Percentiles rank a stretch among this genome's conserved stretches.
phyloP scores from a whole-genome alignment of 2,113 vertebrate genomes.

The Saccopteryx leptura region DNA sequence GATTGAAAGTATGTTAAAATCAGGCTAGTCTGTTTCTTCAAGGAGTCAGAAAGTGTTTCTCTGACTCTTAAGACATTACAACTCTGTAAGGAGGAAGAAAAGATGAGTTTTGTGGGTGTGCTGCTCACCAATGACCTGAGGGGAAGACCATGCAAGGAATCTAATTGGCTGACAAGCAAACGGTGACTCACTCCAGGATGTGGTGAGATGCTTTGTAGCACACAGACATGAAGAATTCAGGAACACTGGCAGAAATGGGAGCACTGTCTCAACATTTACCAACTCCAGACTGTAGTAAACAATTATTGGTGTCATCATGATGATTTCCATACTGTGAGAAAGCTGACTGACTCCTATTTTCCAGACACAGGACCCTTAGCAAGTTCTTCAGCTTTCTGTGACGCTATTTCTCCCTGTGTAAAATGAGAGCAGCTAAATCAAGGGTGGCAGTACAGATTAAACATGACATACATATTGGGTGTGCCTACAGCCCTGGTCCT shows the following conservation, averaged over 20 bases:
- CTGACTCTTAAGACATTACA: not conserved
- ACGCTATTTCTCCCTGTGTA: not conserved
- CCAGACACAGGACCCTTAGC: not conserved
- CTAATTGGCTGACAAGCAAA: not conserved
- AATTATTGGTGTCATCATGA: too few species aligned
- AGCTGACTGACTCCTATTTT: not conserved
- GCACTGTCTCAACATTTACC: not conserved
- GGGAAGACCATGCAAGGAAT: not conserved
- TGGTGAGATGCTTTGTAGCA: not conserved
- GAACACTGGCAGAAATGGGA: not conserved
- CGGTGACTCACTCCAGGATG: not conserved
- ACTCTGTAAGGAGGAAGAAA: not conserved
- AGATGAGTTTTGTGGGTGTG: too few species aligned
- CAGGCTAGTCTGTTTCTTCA: not conserved
- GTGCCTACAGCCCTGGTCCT: accelerated
- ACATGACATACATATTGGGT: not conserved
- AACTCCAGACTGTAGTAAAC: not conserved
- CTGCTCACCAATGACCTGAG: not conserved
- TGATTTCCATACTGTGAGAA: not conserved
- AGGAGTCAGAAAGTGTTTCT: not conserved
- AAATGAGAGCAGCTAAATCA: not conserved
- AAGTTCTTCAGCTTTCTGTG: not conserved
- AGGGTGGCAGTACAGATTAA: not conserved
- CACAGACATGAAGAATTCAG: not conserved
- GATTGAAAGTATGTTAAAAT: not conserved